Conservation (phyloP, 2,888 invertebrate species). For the Phania funesta region DNA sequence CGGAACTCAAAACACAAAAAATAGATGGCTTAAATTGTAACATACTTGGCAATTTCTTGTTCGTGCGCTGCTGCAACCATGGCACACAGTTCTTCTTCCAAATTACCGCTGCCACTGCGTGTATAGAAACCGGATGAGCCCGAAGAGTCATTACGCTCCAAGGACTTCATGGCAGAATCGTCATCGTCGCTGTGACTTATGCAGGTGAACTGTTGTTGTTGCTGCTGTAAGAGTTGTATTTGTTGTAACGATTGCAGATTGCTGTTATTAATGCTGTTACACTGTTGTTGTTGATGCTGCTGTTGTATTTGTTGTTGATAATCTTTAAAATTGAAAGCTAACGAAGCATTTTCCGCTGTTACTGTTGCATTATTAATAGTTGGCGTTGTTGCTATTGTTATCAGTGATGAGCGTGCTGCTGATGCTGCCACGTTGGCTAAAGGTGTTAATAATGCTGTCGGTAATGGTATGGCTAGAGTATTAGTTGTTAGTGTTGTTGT, state of each 20-base stretch:
- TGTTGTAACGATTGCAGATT: slow-evolving; percentile 41
- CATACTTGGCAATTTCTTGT: slow-evolving; percentile 76
- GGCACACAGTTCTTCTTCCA: slow-evolving; percentile 77
- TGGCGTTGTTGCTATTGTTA: slow-evolving; percentile 63
- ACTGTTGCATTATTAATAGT: slow-evolving; percentile 21
- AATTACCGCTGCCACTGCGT: slow-evolving; percentile 71
- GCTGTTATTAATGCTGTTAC: slow-evolving; percentile 20
- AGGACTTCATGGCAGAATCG: slow-evolving; percentile 75
- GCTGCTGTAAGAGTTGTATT: slow-evolving; percentile 64
- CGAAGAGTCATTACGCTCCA: slow-evolving; percentile 72
- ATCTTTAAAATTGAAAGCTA: slow-evolving; percentile 36
- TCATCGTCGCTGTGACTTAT: slow-evolving; percentile 65
- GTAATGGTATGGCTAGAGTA: slow-evolving; percentile 33
- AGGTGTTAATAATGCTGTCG: slow-evolving; percentile 65
- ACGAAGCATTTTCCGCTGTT: slow-evolving; percentile 34
- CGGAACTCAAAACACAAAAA: not conserved
- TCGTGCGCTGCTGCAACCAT: slow-evolving; percentile 77
- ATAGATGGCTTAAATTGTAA: slow-evolving; percentile 51
- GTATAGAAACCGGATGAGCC: slow-evolving; percentile 69
- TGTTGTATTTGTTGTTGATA: slow-evolving; percentile 46
- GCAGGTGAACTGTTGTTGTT: slow-evolving; percentile 58
- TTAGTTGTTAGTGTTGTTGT: slow-evolving; percentile 56
- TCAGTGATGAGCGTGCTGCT: slow-evolving; percentile 46
- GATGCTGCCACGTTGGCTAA: slow-evolving; percentile 3
- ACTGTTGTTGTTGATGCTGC: slow-evolving; percentile 38